phyloP scores from a whole-genome alignment of 30 jellyfish, hydroid and myxozoan genomes.

The Clytia hemisphaerica region DNA sequence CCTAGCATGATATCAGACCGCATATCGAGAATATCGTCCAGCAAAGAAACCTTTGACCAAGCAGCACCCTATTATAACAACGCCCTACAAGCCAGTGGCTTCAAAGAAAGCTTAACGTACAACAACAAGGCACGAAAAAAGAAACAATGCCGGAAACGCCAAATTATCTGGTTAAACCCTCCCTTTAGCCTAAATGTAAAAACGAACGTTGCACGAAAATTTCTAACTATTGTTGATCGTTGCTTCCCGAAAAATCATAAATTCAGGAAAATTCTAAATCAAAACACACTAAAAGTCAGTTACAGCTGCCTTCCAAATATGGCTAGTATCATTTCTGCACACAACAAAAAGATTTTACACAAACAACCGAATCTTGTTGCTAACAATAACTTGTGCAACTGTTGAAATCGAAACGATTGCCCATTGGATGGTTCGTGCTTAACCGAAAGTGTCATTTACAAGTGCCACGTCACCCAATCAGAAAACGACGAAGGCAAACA shows the following conservation, averaged over 20 bases:
- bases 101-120: slow-evolving; percentile 18
- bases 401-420: slow-evolving; percentile 33
- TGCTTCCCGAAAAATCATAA: slow-evolving; percentile 35
- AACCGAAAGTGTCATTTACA: slow-evolving; percentile 22
- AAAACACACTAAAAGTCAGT: slow-evolving; percentile 19
- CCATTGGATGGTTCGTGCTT: slow-evolving; percentile 33
- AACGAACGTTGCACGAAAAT: slow-evolving; percentile 27
- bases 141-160: slow-evolving; percentile 17
- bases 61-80: too few species aligned
- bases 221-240: slow-evolving; percentile 17
- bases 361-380: slow-evolving; percentile 7
- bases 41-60: too few species aligned
- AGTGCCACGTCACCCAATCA: too few species aligned
- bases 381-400: slow-evolving; percentile 20
- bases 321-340: slow-evolving; percentile 12
- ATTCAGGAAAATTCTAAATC: slow-evolving; percentile 25
- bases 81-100: too few species aligned
- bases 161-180: slow-evolving; percentile 43
- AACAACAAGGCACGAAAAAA: slow-evolving; percentile 3
- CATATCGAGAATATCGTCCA: too few species aligned
- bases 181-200: slow-evolving; percentile 34
- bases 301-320: slow-evolving; percentile 26
- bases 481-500: background rate
- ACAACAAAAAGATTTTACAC: slow-evolving; percentile 28
- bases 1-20: too few species aligned